Base-by-base conservation (phyloP, 2,797 vertebrate species). In the Helarctos malayanus region DNA sequence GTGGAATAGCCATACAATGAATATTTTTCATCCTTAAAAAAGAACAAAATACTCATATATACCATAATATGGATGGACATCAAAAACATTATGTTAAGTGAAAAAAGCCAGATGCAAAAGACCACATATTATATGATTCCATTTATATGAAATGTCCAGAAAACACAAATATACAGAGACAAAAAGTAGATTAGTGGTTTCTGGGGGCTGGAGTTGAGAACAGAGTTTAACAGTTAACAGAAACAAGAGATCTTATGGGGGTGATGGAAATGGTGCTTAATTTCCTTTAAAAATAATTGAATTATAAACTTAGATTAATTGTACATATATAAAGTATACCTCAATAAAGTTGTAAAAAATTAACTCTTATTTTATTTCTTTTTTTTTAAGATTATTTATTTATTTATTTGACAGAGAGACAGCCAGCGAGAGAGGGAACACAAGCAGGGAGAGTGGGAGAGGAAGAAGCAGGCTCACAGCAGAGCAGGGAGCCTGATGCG, bases 281-380 rank as follows among this genome's bases (percentile, higher is more conserved):
- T 68, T 78, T 78, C 12, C 12, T 32, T 29, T 16, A 57, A n/a
- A 80, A 49, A 38, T 69, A 45, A 78, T 3, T 49, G 45, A 83
- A 69, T 35, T 83, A 38, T 52, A 88, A 83, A 83, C 29, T 35
- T 90, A 45, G 69, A 10, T 61, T 9, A 84, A 71, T 35, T 41
- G 81, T 76, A 73, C 10, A 14, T 35, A 81, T 14, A 0, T 49
- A 91, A 94, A 83, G 65, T 38, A 84, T 41, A 79, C 32, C 54
- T 92, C 35, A 83, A 63, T 89, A 56, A 88, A 63, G 7, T 63
- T 90, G 45, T 78, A 56, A 82, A 87, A 93, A 76, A 88, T n/a
- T 47, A 38, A 80, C 54, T 78, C 23, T 69, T 69, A 38, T 47
- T 52, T 91, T 83, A 59, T 59, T 91, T n/a, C 47, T 41, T 25